These are phyloP conservation scores for Temnothorax nylanderi DNA, from an alignment of 1,140 invertebrate genomes.

Conservation along the genomic window DNA sequence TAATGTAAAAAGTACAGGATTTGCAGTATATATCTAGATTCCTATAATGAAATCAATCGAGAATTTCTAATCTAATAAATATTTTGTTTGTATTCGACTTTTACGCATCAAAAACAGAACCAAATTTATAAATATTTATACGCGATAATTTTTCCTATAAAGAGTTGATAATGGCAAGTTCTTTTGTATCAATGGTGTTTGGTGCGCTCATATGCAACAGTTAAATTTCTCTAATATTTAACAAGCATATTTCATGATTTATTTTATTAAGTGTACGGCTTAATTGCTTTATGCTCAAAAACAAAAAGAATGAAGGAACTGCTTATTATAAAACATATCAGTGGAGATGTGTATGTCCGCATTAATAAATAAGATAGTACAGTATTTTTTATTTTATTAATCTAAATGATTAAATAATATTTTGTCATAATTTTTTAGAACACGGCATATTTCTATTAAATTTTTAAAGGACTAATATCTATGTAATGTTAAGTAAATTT, in stretches of 20 bases:
- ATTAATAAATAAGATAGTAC: not conserved
- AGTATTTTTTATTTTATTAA: not conserved
- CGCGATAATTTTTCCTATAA: not conserved
- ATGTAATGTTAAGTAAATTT: too few relatives aligned
- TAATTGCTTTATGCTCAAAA: slow-evolving; percentile 1
- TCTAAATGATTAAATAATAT: not conserved
- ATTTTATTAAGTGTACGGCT: not conserved
- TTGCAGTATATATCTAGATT: not conserved
- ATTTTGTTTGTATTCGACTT: not conserved
- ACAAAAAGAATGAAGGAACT: not conserved
- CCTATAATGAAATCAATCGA: not conserved
- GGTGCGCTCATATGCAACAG: not conserved
- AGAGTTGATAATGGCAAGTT: not conserved
- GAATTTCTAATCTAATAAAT: not conserved
- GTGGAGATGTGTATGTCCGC: not conserved
- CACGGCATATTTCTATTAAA: not conserved
- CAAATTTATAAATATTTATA: slow-evolving; percentile 8
- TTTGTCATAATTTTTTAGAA: not conserved
- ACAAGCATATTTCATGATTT: not conserved
- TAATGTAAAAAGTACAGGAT: not conserved
- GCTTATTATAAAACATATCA: not conserved
- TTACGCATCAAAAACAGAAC: not conserved
- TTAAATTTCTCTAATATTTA: slow-evolving; percentile 5
- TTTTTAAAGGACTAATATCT: not conserved
- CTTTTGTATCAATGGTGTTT: not conserved